Conservation (phyloP, 2,888 invertebrate genomes). For the Agrypnus murinus region DNA sequence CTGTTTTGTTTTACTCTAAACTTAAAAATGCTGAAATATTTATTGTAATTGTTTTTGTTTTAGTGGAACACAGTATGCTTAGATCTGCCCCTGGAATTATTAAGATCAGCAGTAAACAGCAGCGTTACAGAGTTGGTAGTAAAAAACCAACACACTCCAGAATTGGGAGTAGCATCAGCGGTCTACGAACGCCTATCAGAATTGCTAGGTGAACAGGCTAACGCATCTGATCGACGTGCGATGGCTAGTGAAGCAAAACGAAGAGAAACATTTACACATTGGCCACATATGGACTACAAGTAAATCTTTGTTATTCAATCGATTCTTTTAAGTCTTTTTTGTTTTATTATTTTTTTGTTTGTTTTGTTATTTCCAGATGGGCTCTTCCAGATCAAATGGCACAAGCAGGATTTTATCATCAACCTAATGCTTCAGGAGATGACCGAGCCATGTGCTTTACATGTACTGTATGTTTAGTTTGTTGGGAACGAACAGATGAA, state of each 20-base stretch:
- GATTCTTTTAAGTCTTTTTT: too few species aligned
- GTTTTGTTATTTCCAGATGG: slow-evolving; percentile 79
- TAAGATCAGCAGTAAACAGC: slow-evolving; percentile 86
- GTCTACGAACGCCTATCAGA: slow-evolving; percentile 90
- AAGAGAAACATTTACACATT: slow-evolving; percentile 91
- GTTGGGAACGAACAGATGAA: slow-evolving; percentile 98
- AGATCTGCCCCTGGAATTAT: slow-evolving; percentile 84
- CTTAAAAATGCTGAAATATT: too few species aligned
- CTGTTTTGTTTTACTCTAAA: too few species aligned
- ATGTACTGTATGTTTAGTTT: slow-evolving; percentile 94
- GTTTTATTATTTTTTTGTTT: neutral
- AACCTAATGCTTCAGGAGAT: slow-evolving; percentile 91
- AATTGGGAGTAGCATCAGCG: slow-evolving; percentile 91
- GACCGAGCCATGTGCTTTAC: slow-evolving; percentile 98
- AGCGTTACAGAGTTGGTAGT: slow-evolving; percentile 88
- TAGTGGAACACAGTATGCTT: slow-evolving; percentile 95
- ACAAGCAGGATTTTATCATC: slow-evolving; percentile 97
- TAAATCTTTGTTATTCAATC: slow-evolving; percentile 68
- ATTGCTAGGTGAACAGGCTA: slow-evolving; percentile 75
- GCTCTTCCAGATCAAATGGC: slow-evolving; percentile 97
- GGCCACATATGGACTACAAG: slow-evolving; percentile 99
- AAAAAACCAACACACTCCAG: slow-evolving; percentile 88
- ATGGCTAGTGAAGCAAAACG: slow-evolving; percentile 96
- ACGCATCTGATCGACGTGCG: slow-evolving; percentile 74
- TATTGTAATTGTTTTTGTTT: slow-evolving; percentile 67